Conservation (phyloP, 2,113 vertebrate genomes). For the Aramus guarauna region DNA sequence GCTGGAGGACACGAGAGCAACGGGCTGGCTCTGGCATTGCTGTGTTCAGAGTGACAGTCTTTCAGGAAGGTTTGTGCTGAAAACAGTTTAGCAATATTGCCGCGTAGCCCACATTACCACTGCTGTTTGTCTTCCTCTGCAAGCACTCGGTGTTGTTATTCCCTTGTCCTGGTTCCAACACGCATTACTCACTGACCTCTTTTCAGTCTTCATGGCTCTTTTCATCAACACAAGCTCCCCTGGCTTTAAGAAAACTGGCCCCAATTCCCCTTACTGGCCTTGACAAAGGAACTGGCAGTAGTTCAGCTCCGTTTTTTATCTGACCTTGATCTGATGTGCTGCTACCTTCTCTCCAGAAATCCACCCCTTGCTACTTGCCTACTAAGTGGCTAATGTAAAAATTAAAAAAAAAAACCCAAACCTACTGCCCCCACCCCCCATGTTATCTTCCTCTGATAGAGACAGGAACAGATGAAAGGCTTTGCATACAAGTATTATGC, state of each 20-base stretch:
- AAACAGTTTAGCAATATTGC: neutral
- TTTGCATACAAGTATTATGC: neutral
- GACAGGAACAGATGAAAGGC: neutral
- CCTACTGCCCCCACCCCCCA: too few relatives aligned
- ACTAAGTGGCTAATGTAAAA: neutral
- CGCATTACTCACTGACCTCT: constrained; percentile 18
- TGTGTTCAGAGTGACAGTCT: neutral
- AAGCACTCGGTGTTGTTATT: neutral
- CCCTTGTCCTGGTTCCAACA: constrained; percentile 4
- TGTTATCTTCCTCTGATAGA: neutral
- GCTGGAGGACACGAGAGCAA: neutral
- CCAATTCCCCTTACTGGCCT: neutral
- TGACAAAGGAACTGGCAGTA: neutral
- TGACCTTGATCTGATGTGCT: neutral
- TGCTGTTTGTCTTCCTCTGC: constrained; percentile 1
- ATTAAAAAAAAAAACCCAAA: neutral
- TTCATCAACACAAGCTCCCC: neutral
- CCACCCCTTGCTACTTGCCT: neutral
- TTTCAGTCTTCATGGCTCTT: neutral
- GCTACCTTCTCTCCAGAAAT: neutral
- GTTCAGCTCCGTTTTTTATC: neutral
- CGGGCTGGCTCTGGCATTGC: neutral
- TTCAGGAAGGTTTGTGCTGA: neutral
- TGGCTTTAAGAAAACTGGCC: neutral
- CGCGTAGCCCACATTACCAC: neutral